These are phyloP conservation scores for Polymixis lichenea DNA, from an alignment of 2,888 invertebrate genomes.

Conservation along the genomic window DNA sequence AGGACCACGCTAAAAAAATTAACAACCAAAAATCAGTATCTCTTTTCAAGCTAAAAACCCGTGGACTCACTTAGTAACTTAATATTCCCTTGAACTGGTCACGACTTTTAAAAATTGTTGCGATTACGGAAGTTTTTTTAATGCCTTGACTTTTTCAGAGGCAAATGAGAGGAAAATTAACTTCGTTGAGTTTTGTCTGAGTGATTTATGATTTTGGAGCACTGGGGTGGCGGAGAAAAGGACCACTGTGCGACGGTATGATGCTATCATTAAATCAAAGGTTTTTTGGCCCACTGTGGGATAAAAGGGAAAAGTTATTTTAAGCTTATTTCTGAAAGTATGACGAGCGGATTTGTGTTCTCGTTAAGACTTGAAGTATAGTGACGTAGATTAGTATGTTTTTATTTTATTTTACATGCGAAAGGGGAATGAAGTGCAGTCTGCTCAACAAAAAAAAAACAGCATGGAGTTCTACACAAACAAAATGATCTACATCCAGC, in stretches of 20 bases:
- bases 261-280: constrained; percentile 57
- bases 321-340: constrained; percentile 14
- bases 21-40: not conserved
- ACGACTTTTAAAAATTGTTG: constrained; percentile 50
- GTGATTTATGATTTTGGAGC: constrained; percentile 61
- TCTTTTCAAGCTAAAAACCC: not conserved
- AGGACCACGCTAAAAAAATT: not conserved
- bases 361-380: not conserved
- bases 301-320: constrained; percentile 12
- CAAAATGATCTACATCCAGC: no score
- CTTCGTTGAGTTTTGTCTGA: constrained; percentile 49
- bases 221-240: constrained; percentile 25
- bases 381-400: constrained; percentile 3
- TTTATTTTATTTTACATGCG: no score
- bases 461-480: no score
- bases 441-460: no score
- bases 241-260: constrained; percentile 32
- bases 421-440: no score
- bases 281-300: constrained; percentile 7
- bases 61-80: constrained; percentile 14
- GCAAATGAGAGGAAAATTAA: constrained; percentile 65
- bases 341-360: constrained; percentile 21
- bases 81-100: constrained; percentile 36
- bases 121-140: constrained; percentile 60
- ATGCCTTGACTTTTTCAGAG: constrained; percentile 48